Evolutionary conservation across 2,113 vertebrate genomes (phyloP).

Genomic region (Orycteropus afer): DNA sequence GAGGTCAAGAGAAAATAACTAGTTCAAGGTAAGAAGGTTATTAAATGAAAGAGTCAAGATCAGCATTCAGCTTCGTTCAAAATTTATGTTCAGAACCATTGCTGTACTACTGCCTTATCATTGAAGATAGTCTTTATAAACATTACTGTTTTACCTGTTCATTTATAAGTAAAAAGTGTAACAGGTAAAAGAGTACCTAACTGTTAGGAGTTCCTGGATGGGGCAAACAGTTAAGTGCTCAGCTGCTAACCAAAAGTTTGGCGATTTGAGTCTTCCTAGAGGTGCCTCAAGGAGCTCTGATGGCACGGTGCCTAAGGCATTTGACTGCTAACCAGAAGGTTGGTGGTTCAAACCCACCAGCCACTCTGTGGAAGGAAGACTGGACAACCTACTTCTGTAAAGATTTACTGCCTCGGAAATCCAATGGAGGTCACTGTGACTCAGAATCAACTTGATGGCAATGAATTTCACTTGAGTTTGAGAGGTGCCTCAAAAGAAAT

Average conservation of each 20-base stretch:
- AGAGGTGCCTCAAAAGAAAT: neutral
- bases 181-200: too few species aligned
- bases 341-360: too few species aligned
- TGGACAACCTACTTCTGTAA: too few species aligned
- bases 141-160: neutral
- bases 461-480: too few species aligned
- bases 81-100: neutral
- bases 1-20: neutral
- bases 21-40: neutral
- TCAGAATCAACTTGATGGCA: too few species aligned
- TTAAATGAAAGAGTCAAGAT: neutral
- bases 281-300: neutral
- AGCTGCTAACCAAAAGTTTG: neutral
- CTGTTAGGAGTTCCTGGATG: neutral
- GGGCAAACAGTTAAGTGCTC: neutral
- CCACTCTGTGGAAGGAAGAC: too few species aligned
- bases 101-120: neutral
- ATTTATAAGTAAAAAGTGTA: too few species aligned
- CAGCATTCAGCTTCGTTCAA: neutral
- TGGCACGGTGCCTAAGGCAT: too few species aligned
- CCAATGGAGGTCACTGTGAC: too few species aligned
- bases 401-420: too few species aligned
- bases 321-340: too few species aligned
- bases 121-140: neutral
- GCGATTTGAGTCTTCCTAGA: too few species aligned